phyloP scores from a whole-genome alignment of 1,140 invertebrate species.

The Oedothorax gibbosus region DNA sequence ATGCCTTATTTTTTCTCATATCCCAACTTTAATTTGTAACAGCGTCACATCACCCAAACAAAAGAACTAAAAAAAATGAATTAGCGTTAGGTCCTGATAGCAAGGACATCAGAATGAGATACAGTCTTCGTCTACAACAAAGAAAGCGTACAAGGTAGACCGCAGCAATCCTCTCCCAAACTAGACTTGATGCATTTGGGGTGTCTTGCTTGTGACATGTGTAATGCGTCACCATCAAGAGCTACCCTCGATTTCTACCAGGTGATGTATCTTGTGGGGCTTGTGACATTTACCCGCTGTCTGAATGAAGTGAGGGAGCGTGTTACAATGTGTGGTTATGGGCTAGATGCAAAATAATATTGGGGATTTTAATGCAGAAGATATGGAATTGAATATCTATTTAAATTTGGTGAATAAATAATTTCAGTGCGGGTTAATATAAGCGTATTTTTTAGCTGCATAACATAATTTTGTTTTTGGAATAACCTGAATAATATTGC shows the following conservation, averaged over 20 bases:
- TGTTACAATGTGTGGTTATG: too few relatives aligned
- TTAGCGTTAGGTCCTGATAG: conserved; percentile 35
- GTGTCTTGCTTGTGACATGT: conserved; percentile 34
- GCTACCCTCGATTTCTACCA: conserved; percentile 37
- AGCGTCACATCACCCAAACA: conserved; percentile 30
- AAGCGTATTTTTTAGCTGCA: too few relatives aligned
- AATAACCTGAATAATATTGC: too few relatives aligned
- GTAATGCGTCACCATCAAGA: conserved; percentile 53
- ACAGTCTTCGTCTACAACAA: conserved; percentile 3
- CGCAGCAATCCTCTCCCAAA: conserved; percentile 13
- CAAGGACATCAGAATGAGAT: conserved; percentile 31
- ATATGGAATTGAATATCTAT: too few relatives aligned
- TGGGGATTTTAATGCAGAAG: too few relatives aligned
- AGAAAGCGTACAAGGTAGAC: conserved; percentile 6
- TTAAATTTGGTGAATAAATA: too few relatives aligned
- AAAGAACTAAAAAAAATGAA: conserved; percentile 33
- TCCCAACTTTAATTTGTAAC: conserved; percentile 25
- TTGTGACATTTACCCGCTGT: not conserved
- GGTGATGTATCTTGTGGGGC: conserved; percentile 45
- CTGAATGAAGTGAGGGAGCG: too few relatives aligned
- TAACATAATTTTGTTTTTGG: too few relatives aligned
- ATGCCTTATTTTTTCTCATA: not conserved
- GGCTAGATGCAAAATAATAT: too few relatives aligned
- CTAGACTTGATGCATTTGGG: conserved; percentile 45
- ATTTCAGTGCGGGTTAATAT: too few relatives aligned